Conservation (phyloP, 1,140 invertebrate genomes). For the Cherax quadricarinatus region DNA sequence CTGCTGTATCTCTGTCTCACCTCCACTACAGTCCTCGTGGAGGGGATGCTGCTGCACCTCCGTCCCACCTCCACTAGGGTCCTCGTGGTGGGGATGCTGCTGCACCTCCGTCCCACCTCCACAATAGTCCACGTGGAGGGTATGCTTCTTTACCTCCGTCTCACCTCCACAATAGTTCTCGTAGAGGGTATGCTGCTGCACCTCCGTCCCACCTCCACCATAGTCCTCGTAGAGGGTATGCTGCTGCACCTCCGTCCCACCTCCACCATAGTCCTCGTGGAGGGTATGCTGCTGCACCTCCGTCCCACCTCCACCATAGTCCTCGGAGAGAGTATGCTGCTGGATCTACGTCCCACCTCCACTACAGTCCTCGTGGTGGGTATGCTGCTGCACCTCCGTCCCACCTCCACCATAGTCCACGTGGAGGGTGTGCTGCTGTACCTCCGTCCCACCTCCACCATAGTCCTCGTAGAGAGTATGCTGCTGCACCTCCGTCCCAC, state of each 20-base stretch:
- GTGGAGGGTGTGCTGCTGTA: neutral
- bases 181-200: neutral
- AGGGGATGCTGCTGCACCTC: neutral
- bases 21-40: neutral
- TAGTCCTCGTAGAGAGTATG: conserved; percentile 9
- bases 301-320: neutral
- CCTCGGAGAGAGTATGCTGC: neutral
- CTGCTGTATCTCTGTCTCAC: neutral
- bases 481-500: neutral
- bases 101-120: neutral
- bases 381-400: neutral
- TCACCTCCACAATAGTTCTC: neutral
- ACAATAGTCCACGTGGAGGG: conserved; percentile 16
- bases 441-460: neutral
- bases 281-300: neutral
- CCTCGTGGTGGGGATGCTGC: conserved; percentile 4
- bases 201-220: neutral
- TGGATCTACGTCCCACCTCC: neutral
- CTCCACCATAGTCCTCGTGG: conserved; percentile 2
- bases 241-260: neutral
- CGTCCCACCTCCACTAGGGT: neutral
- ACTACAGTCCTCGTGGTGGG: conserved; percentile 16
- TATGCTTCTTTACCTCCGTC: neutral
- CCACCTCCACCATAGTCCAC: neutral
- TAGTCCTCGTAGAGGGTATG: conserved; percentile 16